These are phyloP conservation scores for Prunella fulvescens DNA, from an alignment of 2,113 vertebrate genomes.

Conservation along the genomic window DNA sequence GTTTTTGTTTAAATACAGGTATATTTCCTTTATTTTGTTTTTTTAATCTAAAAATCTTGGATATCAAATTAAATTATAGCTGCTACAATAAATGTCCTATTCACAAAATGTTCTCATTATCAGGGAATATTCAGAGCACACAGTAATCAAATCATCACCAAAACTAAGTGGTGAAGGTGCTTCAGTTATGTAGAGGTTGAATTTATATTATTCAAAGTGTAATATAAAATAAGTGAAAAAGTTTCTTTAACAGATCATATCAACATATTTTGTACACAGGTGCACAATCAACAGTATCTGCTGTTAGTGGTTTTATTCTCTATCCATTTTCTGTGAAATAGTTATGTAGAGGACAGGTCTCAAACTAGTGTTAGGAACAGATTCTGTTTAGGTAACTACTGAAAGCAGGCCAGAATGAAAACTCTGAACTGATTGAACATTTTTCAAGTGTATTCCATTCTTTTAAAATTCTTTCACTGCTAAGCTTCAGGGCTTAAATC, in stretches of 20 bases:
- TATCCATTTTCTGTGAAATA: neutral
- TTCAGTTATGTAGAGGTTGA: neutral
- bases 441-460: neutral
- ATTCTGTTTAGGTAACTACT: neutral
- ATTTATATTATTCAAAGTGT: neutral
- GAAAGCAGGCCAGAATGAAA: neutral
- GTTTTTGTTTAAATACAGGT: neutral
- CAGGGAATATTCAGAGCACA: neutral
- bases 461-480: neutral
- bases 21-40: neutral
- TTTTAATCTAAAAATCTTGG: neutral
- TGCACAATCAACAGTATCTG: neutral
- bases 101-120: neutral
- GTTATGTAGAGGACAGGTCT: neutral
- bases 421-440: neutral
- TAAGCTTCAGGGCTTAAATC: neutral
- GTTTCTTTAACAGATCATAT: neutral
- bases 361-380: neutral
- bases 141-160: neutral
- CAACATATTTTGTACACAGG: neutral
- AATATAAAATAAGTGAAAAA: neutral
- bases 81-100: neutral
- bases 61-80: neutral
- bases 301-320: neutral
- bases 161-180: accelerated